These are phyloP conservation scores for Troglohyphantes excavatus DNA, from an alignment of 2,888 invertebrate species.

Conservation along the genomic window DNA sequence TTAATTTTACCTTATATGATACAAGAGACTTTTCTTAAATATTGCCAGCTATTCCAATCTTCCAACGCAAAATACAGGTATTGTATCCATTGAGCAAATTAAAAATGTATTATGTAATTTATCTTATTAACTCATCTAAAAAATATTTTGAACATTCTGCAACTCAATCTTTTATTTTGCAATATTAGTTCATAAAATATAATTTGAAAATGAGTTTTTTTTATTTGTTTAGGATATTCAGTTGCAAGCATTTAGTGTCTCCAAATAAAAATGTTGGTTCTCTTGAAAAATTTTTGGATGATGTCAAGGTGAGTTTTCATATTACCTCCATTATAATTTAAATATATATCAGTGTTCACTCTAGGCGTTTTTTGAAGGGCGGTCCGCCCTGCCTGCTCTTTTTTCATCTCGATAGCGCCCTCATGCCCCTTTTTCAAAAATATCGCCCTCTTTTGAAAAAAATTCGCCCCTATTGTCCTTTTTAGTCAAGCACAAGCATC, in stretches of 20 bases:
- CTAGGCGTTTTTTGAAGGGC: too few relatives aligned
- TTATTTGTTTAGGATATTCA: slow-evolving; percentile 12
- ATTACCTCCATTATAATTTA: too few relatives aligned
- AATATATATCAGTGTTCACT: too few relatives aligned
- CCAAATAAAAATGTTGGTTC: background rate
- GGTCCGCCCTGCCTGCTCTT: too few relatives aligned
- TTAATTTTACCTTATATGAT: slow-evolving; percentile 90
- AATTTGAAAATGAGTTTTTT: background rate
- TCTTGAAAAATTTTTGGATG: slow-evolving; percentile 12
- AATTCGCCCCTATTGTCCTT: too few relatives aligned
- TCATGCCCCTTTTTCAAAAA: too few relatives aligned
- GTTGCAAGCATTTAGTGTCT: slow-evolving; percentile 2
- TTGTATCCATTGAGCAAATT: background rate
- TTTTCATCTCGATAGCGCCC: too few relatives aligned
- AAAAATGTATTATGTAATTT: background rate
- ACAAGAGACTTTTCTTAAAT: slow-evolving; percentile 88
- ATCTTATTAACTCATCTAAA: background rate
- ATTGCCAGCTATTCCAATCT: slow-evolving; percentile 88
- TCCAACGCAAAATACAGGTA: slow-evolving; percentile 36
- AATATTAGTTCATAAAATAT: background rate
- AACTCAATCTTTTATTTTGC: background rate
- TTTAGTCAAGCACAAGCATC: too few relatives aligned
- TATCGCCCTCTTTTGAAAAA: too few relatives aligned
- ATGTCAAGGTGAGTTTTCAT: slow-evolving; percentile 37
- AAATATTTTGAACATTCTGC: background rate